phyloP scores from a whole-genome alignment of 2,797 vertebrate genomes.

The Falco concolor region DNA sequence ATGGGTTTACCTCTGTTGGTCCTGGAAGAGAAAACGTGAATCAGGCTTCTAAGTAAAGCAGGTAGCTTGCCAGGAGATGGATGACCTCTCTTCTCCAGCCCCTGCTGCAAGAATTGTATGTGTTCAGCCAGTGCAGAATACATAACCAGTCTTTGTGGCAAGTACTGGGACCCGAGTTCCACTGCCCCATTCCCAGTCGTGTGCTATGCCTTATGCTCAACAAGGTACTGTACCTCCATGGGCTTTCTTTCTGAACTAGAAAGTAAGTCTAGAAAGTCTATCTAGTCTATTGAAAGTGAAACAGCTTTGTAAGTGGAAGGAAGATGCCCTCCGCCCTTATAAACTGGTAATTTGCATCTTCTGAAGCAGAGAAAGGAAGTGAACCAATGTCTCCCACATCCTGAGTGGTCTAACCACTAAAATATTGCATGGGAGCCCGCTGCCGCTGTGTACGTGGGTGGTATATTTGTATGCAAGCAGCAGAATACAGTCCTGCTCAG shows the following conservation, averaged over 20 bases:
- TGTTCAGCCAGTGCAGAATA: neutral
- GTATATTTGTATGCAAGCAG: accelerated
- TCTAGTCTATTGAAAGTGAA: neutral
- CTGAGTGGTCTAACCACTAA: conserved; percentile 18
- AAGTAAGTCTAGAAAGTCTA: neutral
- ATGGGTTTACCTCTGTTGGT: neutral
- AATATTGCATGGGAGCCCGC: neutral
- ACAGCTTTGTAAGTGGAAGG: neutral
- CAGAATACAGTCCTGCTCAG: neutral
- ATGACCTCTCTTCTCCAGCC: neutral
- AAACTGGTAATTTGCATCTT: neutral
- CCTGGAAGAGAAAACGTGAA: neutral
- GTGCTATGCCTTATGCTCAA: neutral
- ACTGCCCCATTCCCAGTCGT: accelerated
- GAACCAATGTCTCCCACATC: conserved; percentile 25
- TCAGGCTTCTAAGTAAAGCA: neutral
- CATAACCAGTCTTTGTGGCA: neutral
- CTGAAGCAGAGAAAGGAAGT: conserved; percentile 22
- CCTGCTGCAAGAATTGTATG: neutral
- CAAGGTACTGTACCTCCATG: neutral
- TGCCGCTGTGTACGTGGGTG: neutral
- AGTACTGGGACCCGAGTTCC: neutral
- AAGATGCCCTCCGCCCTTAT: neutral
- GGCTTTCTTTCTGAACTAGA: neutral
- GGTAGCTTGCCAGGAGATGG: neutral